These are phyloP conservation scores for Dryocosmus kuriphilus DNA, from an alignment of 2,888 invertebrate species.

Conservation along the genomic window DNA sequence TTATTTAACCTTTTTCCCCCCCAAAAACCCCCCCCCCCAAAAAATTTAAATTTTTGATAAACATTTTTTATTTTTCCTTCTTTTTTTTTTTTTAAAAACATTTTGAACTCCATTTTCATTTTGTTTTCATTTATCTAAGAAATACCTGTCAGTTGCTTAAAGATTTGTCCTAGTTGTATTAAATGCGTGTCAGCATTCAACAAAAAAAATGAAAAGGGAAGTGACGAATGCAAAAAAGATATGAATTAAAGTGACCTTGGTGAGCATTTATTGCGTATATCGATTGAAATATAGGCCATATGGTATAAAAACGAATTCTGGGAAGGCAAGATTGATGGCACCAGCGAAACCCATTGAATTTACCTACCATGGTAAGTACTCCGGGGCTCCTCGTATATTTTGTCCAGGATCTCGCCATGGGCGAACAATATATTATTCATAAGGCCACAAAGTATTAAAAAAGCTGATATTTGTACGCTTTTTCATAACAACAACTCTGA, in stretches of 20 bases:
- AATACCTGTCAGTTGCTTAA: too few relatives aligned
- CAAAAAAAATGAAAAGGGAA: not conserved
- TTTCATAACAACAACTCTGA: not conserved
- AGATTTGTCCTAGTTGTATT: too few relatives aligned
- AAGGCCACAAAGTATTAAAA: slow-evolving; percentile 3
- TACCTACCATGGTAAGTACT: slow-evolving; percentile 69
- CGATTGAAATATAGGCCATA: slow-evolving; percentile 3
- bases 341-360: slow-evolving; percentile 48
- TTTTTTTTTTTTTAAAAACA: not conserved
- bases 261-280: slow-evolving; percentile 4
- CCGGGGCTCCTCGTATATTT: slow-evolving; percentile 54
- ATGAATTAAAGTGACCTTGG: slow-evolving; percentile 8
- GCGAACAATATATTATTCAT: not conserved
- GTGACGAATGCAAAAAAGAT: not conserved
- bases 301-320: slow-evolving; percentile 18
- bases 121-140: too few relatives aligned
- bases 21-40: too few relatives aligned
- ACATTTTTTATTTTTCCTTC: too few relatives aligned
- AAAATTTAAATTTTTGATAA: too few relatives aligned
- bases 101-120: too few relatives aligned
- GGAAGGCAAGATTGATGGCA: slow-evolving; percentile 29
- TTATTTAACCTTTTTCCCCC: too few relatives aligned
- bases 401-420: slow-evolving; percentile 51
- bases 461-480: not conserved
- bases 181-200: not conserved